Base-by-base conservation (phyloP, 1,140 invertebrate genomes). In the Platyscapa corneri region DNA sequence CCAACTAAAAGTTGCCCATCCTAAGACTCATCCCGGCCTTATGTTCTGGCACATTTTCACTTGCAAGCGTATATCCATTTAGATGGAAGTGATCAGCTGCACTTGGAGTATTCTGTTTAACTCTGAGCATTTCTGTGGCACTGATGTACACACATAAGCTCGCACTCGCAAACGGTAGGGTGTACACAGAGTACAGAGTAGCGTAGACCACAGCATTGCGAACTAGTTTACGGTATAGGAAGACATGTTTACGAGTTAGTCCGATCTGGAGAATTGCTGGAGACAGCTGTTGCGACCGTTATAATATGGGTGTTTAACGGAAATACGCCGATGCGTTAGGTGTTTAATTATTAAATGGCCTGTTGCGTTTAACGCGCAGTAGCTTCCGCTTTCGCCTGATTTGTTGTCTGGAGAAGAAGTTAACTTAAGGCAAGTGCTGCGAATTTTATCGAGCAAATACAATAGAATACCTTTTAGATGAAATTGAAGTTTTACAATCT, bases 271-370 rank as follows among this genome's bases (percentile, higher is more conserved):
- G 14, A 37, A 70, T 70, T 37, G n/a, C 42, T 27, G 0, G 39
- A 27, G 72, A 49, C 37, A n/a, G 42, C 18, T 37, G 27, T 32
- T 65, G 27, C 32, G 65, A 34, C 65, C 34, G 7, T 32, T 37
- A 34, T 16, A 14, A 53, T 53, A 18, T 16, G 49, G 49, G 7
- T 16, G 49, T 18, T 18, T 53, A 18, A 53, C 16, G 16, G 49
- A 53, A 53, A 32, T 70, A 7, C 65, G 18, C 7, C 14, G 42
- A 75, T 30, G 39, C 27, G 10, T 46, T 75, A 30, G 39, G 0
- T 23, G 39, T 75, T 75, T 75, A 75, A 75, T 75, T 75, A 75
- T 75, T 46, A 46, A 75, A 75, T 75, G n/a, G 72, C 12, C 30
- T 30, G n/a, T 14, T 20, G 16, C 18, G 16, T 70, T 60, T 34